These are phyloP conservation scores for Pammene aurita DNA, from an alignment of 2,888 invertebrate species.

Conservation along the genomic window DNA sequence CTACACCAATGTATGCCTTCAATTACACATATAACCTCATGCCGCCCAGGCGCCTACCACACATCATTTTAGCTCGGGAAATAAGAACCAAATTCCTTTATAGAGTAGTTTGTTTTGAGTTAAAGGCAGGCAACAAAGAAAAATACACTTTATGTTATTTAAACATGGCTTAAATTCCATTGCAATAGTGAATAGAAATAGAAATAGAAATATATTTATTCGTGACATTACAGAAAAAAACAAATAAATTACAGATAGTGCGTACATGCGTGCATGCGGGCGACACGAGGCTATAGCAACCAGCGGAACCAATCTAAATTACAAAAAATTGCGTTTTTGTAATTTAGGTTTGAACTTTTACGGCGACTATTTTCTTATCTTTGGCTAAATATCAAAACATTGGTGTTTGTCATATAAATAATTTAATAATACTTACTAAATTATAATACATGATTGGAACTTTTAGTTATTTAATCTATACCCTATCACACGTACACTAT, in stretches of 20 bases:
- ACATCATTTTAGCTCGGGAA: too few relatives aligned
- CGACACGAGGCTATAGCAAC: not conserved
- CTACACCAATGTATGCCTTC: not conserved
- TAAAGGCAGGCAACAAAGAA: too few relatives aligned
- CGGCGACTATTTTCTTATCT: conserved; percentile 20
- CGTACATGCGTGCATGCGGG: too few relatives aligned
- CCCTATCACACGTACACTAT: conserved; percentile 41
- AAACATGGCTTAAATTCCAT: too few relatives aligned
- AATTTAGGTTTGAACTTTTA: conserved; percentile 16
- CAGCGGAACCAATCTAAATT: conserved; percentile 20
- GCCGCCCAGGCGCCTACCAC: too few relatives aligned
- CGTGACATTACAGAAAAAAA: too few relatives aligned
- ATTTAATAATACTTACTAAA: conserved; percentile 39
- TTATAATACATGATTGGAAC: conserved; percentile 37
- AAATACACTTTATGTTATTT: too few relatives aligned
- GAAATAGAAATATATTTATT: too few relatives aligned
- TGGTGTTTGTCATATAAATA: conserved; percentile 29
- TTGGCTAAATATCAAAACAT: conserved; percentile 35
- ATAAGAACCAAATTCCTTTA: too few relatives aligned
- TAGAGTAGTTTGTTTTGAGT: too few relatives aligned
- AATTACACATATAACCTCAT: not conserved
- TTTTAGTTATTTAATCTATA: conserved; percentile 17
- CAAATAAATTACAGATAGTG: too few relatives aligned
- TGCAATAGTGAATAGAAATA: too few relatives aligned
- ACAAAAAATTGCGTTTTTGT: conserved; percentile 17